phyloP scores from a whole-genome alignment of 2,113 vertebrate species.

The Microcebus tavaratra region DNA sequence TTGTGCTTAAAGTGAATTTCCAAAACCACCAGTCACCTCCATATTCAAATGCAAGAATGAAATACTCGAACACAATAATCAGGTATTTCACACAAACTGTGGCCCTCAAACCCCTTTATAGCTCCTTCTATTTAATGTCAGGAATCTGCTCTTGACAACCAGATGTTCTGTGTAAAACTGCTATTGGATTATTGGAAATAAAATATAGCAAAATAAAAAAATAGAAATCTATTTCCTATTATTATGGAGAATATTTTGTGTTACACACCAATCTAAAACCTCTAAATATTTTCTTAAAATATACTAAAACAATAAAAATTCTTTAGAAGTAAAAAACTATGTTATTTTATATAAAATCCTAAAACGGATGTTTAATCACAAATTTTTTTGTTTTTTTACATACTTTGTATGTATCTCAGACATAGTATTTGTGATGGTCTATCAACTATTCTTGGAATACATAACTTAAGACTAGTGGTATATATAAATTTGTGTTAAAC shows the following conservation, averaged over 20 bases:
- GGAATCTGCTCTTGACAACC: not conserved
- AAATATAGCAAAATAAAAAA: no score
- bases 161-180: not conserved
- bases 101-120: not conserved
- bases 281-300: not conserved
- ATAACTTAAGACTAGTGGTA: not conserved
- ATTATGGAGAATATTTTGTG: not conserved
- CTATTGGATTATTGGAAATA: no score
- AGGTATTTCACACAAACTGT: not conserved
- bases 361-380: not conserved
- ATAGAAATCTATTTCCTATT: not conserved
- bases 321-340: not conserved
- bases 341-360: not conserved
- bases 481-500: not conserved
- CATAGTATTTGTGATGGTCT: not conserved
- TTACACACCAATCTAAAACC: not conserved
- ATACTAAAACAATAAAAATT: not conserved
- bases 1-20: not conserved
- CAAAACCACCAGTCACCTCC: not conserved
- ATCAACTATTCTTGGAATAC: not conserved
- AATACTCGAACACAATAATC: not conserved
- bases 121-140: not conserved
- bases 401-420: not conserved
- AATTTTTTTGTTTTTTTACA: not conserved
- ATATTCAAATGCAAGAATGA: not conserved